A percentile compares a stretch with the other conserved stretches of the same genome.
These are phyloP conservation scores for Cerceris ruficornis DNA, from an alignment of 2,888 invertebrate species.

Conservation along the genomic window DNA sequence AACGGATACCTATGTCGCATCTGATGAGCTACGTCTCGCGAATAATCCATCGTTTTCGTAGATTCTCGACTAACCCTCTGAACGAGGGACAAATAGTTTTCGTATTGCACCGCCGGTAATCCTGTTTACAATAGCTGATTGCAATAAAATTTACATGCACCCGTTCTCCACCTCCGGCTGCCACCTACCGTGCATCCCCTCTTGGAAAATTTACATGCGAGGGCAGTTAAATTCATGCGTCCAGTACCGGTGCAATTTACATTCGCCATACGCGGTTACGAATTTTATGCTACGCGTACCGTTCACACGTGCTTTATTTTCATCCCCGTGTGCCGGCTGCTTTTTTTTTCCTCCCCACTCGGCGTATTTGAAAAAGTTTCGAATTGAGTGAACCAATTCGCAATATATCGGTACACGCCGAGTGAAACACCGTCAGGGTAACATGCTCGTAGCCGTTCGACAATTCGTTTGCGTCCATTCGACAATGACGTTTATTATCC, in stretches of 20 bases:
- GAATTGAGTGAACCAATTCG: constrained; percentile 47
- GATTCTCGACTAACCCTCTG: constrained; percentile 11
- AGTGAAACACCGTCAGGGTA: constrained; percentile 24
- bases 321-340: constrained; percentile 3
- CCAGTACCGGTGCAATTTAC: constrained; percentile 63
- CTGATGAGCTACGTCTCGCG: not conserved
- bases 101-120: constrained; percentile 60
- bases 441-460: constrained; percentile 2
- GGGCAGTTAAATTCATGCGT: constrained; percentile 65
- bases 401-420: constrained; percentile 32
- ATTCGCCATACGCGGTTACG: constrained; percentile 64
- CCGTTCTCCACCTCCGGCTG: constrained; percentile 1
- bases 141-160: constrained; percentile 69
- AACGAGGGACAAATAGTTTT: constrained; percentile 59
- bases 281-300: constrained; percentile 63
- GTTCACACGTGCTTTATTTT: constrained; percentile 68
- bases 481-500: constrained; percentile 48
- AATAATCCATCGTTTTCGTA: constrained; percentile 9
- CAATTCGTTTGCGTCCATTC: constrained; percentile 27
- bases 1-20: not conserved
- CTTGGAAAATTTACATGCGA: constrained; percentile 63
- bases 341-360: not conserved
- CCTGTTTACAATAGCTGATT: constrained; percentile 71
- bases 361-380: constrained; percentile 8
- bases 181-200: constrained; percentile 10